A percentile compares a stretch with the other conserved stretches of the same genome.
Evolutionary conservation across 2,888 invertebrate genomes (phyloP).

Genomic region (Synergus itoensis): DNA sequence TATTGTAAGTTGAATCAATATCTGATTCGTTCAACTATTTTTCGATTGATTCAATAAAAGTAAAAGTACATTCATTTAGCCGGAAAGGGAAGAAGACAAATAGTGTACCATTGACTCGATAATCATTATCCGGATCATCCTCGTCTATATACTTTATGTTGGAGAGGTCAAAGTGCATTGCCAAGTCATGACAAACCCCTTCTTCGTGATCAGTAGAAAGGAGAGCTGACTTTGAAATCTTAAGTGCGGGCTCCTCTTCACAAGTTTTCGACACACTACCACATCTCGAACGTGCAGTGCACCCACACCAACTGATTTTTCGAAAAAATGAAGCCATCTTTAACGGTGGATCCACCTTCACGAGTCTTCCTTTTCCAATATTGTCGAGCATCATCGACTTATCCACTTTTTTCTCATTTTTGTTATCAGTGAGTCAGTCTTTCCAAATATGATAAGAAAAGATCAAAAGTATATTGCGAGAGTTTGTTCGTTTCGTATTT

Average conservation of each 20-base stretch:
- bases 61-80: neutral
- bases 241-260: slow-evolving; percentile 56
- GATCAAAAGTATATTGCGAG: neutral
- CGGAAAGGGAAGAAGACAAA: slow-evolving; percentile 32
- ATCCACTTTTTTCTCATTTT: slow-evolving; percentile 19
- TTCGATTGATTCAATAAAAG: neutral
- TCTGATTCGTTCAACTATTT: too few relatives aligned
- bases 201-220: slow-evolving; percentile 44
- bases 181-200: slow-evolving; percentile 58
- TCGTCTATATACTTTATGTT: slow-evolving; percentile 74
- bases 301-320: slow-evolving; percentile 70
- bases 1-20: too few relatives aligned
- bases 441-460: neutral
- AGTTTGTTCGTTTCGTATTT: neutral
- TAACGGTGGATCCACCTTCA: slow-evolving; percentile 9
- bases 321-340: slow-evolving; percentile 61
- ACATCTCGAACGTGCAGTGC: slow-evolving; percentile 56
- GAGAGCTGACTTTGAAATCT: slow-evolving; percentile 48
- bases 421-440: neutral
- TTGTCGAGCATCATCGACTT: slow-evolving; percentile 35
- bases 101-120: slow-evolving; percentile 52
- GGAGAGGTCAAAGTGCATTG: slow-evolving; percentile 71
- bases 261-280: slow-evolving; percentile 63
- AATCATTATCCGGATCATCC: slow-evolving; percentile 62
- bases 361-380: slow-evolving; percentile 20